Evolutionary conservation across 2,888 invertebrate genomes (phyloP), one percentile per base, ranked within the genome.

Genomic region (Metacarcinus magister): DNA sequence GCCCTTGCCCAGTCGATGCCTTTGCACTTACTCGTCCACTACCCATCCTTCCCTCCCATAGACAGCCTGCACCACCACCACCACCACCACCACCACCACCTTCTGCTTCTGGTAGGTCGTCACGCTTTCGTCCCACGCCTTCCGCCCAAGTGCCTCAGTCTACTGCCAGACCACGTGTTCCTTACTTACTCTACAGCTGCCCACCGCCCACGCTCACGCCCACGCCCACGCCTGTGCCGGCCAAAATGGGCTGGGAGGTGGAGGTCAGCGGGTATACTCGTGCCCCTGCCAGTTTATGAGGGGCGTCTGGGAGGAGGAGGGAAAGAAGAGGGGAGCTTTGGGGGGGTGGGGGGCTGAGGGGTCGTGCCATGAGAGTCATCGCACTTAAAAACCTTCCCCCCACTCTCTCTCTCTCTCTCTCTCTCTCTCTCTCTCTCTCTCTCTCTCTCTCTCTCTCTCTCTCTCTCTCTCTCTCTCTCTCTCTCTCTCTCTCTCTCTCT

Each of bases 261-360:
- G 75, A 28, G 75, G 75, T 82, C 82, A 82, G 82, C 32, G 82
- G 82, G 82, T 82, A 28, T 82, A 82, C 82, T 82, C 28, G 82
- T 5, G 82, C 32, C 82, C 82, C 28, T 82, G 82, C 82, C 82
- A 82, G 82, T 32, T 82, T 28, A 32, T 28, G 32, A 82, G 82
- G 82, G 82, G 28, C 28, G 32, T 67, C 48, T 5, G 23, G 67
- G 67, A 67, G n/a, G 82, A 32, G 82, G 82, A 67, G 5, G n/a
- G n/a, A n/a, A 67, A 2, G 23, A n/a, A 5, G 0, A 5, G n/a
- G 67, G 67, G 67, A n/a, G 19, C n/a, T 7, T 4, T 5, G 82
- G 82, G 82, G 28, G 82, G 82, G 28, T 32, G 82, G 32, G 82
- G 82, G 82, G 82, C 10, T 82, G 82, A 32, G 82, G 82, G 82